Evolutionary conservation across 2,888 invertebrate species (phyloP).

Genomic region (Tribolium freemani): DNA sequence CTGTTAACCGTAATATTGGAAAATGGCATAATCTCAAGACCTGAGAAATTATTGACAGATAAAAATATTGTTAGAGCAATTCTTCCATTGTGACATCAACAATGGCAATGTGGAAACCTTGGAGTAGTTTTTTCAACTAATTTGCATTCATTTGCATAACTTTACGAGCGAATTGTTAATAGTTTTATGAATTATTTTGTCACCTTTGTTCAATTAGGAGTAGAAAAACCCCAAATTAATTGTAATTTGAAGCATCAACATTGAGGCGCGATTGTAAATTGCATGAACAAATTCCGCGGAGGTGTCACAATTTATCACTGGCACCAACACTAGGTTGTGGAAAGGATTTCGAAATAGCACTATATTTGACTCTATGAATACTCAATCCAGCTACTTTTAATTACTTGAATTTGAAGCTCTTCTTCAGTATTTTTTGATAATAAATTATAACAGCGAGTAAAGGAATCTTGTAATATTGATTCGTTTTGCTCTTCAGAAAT

Average conservation of each 20-base stretch:
- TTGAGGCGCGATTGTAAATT: slow-evolving; percentile 27
- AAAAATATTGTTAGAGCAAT: slow-evolving; percentile 22
- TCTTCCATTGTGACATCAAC: slow-evolving; percentile 32
- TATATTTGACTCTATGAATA: too few species aligned
- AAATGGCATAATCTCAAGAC: slow-evolving; percentile 5
- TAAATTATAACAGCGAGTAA: too few species aligned
- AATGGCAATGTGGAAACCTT: slow-evolving; percentile 29
- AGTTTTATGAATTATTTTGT: slow-evolving; percentile 30
- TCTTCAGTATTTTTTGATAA: too few species aligned
- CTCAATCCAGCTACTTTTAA: too few species aligned
- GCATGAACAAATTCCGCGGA: slow-evolving; percentile 23
- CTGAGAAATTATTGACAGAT: slow-evolving; percentile 7
- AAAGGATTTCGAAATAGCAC: slow-evolving; percentile 18
- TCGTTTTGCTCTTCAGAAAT: background rate
- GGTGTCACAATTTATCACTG: slow-evolving; percentile 18
- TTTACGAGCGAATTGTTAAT: slow-evolving; percentile 27
- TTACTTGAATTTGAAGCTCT: too few species aligned
- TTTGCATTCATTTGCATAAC: slow-evolving; percentile 35
- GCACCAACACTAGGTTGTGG: slow-evolving; percentile 1
- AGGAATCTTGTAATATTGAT: too few species aligned
- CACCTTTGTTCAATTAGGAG: slow-evolving; percentile 21
- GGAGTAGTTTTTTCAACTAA: slow-evolving; percentile 32
- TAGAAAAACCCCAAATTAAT: slow-evolving; percentile 33
- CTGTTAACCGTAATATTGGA: slow-evolving; percentile 21
- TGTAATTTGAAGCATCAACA: slow-evolving; percentile 32